A percentile compares a stretch with the other conserved stretches of the same genome.
These are phyloP conservation scores for Matsumurasca onukii DNA, from an alignment of 1,140 invertebrate genomes.

Conservation along the genomic window DNA sequence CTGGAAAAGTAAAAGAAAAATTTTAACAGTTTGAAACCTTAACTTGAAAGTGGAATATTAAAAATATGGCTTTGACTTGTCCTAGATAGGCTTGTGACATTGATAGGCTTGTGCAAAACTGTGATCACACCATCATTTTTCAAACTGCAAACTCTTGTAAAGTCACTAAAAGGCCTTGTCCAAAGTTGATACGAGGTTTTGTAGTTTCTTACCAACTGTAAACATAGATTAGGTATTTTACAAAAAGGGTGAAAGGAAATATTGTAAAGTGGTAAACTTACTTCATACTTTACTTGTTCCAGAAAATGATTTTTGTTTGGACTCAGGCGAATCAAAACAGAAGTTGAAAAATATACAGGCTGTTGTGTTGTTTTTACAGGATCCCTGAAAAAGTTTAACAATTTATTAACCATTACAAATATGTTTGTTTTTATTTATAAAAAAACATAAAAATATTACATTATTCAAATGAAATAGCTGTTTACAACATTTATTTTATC, in stretches of 20 bases:
- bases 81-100: neutral
- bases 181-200: neutral
- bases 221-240: neutral
- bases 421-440: too few relatives aligned
- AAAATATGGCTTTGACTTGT: neutral
- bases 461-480: neutral
- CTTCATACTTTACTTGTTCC: conserved; percentile 6
- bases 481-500: neutral
- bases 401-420: too few relatives aligned
- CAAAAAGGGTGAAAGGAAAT: neutral
- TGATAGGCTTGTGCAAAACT: neutral
- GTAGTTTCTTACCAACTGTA: neutral
- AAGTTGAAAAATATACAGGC: neutral
- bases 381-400: too few relatives aligned
- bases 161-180: too few relatives aligned
- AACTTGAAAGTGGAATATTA: neutral
- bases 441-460: too few relatives aligned
- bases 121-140: neutral
- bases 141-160: neutral
- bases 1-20: neutral
- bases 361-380: neutral
- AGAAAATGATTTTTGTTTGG: conserved; percentile 3
- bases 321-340: neutral
- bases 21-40: neutral
- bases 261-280: neutral